A percentile compares a stretch with the other conserved stretches of the same genome.
Conservation (phyloP, 2,888 invertebrate genomes). For the Cryptus viduatorius region DNA sequence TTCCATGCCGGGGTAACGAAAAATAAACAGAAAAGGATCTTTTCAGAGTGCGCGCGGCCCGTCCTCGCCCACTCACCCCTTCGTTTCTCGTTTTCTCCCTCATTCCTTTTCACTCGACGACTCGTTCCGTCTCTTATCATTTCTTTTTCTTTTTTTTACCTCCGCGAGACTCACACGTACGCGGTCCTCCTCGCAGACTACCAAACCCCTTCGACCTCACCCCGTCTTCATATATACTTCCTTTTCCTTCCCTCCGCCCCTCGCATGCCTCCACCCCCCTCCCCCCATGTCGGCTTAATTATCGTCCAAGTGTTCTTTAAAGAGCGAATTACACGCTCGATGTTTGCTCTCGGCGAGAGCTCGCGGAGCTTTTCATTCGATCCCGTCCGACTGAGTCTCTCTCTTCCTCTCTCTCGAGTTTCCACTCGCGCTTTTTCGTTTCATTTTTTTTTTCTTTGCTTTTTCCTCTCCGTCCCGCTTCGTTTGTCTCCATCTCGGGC, state of each 20-base stretch:
- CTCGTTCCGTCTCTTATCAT: conserved; percentile 28
- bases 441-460: conserved; percentile 47
- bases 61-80: conserved; percentile 62
- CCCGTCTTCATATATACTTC: conserved; percentile 41
- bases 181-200: conserved; percentile 49
- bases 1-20: conserved; percentile 79
- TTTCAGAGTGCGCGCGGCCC: conserved; percentile 75
- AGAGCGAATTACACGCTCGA: conserved; percentile 85
- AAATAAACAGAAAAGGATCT: conserved; percentile 81
- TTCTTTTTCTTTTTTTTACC: conserved; percentile 42
- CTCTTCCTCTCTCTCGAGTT: conserved; percentile 61
- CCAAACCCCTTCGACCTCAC: conserved; percentile 48
- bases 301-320: conserved; percentile 84
- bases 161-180: conserved; percentile 29
- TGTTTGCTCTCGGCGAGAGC: conserved; percentile 79
- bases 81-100: conserved; percentile 38
- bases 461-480: conserved; percentile 52
- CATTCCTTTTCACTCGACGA: conserved; percentile 35
- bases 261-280: conserved; percentile 57
- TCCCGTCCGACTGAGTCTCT: conserved; percentile 68
- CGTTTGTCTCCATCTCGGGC: conserved; percentile 50
- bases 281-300: conserved; percentile 79
- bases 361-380: conserved; percentile 82
- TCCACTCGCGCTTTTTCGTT: conserved; percentile 40
- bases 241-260: conserved; percentile 56